Conservation (phyloP, 2,113 vertebrate genomes). For the Sula dactylatra region DNA sequence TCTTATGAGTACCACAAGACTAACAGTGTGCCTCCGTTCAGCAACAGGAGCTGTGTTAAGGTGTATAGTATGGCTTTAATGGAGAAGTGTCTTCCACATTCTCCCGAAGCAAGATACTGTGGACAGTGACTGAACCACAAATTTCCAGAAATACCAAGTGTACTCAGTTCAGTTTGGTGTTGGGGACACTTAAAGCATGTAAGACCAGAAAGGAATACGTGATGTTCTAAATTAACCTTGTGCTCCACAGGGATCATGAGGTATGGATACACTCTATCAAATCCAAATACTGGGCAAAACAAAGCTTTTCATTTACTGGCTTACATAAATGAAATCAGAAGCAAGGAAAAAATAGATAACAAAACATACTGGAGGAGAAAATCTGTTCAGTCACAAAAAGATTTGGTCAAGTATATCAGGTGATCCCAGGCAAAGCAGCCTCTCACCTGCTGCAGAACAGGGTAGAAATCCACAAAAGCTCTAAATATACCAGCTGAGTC, state of each 20-base stretch:
- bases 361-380: background rate
- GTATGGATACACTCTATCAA: background rate
- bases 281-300: background rate
- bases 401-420: background rate
- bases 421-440: background rate
- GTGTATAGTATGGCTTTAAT: background rate
- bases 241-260: background rate
- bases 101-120: background rate
- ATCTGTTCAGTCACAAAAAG: background rate
- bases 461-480: background rate
- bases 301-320: background rate
- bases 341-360: background rate
- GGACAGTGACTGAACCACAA: background rate
- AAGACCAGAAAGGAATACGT: background rate
- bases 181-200: background rate
- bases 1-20: background rate
- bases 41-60: background rate
- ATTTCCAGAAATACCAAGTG: background rate
- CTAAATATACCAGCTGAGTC: background rate
- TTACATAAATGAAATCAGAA: background rate
- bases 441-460: background rate
- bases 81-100: background rate
- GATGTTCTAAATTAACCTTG: background rate
- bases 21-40: background rate
- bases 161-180: background rate